Percentiles rank a stretch among this genome's conserved stretches.
Evolutionary conservation across 2,888 invertebrate species (phyloP).

Genomic region (Helleia helle): DNA sequence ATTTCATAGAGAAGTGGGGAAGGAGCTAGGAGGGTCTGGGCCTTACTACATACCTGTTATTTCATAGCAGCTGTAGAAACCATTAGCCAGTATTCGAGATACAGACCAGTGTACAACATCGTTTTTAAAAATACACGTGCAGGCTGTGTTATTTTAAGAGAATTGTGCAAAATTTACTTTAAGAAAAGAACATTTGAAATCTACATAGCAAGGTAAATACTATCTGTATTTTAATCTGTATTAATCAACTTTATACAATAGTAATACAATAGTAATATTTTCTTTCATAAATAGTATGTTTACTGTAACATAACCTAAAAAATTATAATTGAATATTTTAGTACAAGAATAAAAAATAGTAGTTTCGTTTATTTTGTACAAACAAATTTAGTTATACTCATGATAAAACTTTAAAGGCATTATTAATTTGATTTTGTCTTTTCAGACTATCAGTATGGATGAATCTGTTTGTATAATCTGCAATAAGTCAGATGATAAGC

Average conservation of each 20-base stretch:
- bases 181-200: slow-evolving; percentile 5
- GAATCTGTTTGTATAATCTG: too few species aligned
- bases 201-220: slow-evolving; percentile 7
- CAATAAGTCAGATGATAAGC: too few species aligned
- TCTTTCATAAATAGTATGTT: slow-evolving; percentile 10
- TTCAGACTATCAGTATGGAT: too few species aligned
- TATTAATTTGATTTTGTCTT: too few species aligned
- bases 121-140: slow-evolving; percentile 7
- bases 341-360: neutral
- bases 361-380: too few species aligned
- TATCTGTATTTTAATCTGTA: slow-evolving; percentile 8
- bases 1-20: too few species aligned
- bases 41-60: slow-evolving; percentile 10
- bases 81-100: slow-evolving; percentile 8
- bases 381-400: too few species aligned
- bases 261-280: slow-evolving; percentile 11
- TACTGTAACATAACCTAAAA: slow-evolving; percentile 8
- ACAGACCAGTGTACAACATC: slow-evolving; percentile 7
- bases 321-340: slow-evolving; percentile 2
- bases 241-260: slow-evolving; percentile 8
- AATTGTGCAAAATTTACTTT: slow-evolving; percentile 9
- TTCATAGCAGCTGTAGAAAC: slow-evolving; percentile 11
- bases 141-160: slow-evolving; percentile 3
- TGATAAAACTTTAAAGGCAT: too few species aligned
- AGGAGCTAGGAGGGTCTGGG: too few species aligned